Evolutionary conservation across 2,888 invertebrate species (phyloP).

Genomic region (Petrolisthes manimaculis): DNA sequence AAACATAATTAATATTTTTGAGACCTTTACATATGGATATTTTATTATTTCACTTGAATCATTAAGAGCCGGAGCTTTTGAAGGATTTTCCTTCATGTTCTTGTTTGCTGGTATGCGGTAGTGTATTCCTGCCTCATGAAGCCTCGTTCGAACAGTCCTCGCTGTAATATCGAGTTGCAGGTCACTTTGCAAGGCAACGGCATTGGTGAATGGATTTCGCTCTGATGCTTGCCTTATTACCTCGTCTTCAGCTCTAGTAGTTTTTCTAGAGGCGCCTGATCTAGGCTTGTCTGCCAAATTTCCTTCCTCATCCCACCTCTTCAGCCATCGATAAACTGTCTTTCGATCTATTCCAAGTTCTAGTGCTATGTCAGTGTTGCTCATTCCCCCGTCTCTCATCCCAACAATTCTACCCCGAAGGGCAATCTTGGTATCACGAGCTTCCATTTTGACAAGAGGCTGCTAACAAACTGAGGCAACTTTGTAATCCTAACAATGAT

Average conservation of each 20-base stretch:
- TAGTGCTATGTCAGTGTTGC: neutral
- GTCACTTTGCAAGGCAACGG: neutral
- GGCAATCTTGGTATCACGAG: neutral
- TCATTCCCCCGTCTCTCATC: neutral
- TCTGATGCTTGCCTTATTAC: neutral
- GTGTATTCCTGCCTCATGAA: neutral
- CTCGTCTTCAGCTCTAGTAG: neutral
- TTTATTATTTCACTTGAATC: too few relatives aligned
- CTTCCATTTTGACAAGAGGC: neutral
- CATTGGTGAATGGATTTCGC: neutral
- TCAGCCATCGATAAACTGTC: neutral
- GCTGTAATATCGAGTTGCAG: neutral
- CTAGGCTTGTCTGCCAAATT: neutral
- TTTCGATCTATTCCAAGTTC: neutral
- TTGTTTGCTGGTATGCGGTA: neutral
- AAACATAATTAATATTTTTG: too few relatives aligned
- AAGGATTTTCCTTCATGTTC: too few relatives aligned
- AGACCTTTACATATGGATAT: too few relatives aligned
- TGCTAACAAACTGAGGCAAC: neutral
- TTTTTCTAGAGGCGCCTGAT: neutral
- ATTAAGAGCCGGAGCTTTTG: too few relatives aligned
- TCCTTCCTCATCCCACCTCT: neutral
- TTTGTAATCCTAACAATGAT: too few relatives aligned
- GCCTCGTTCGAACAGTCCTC: too few relatives aligned
- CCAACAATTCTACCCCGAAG: neutral